Conservation (phyloP, 2,113 vertebrate genomes). For the Columba janthina region DNA sequence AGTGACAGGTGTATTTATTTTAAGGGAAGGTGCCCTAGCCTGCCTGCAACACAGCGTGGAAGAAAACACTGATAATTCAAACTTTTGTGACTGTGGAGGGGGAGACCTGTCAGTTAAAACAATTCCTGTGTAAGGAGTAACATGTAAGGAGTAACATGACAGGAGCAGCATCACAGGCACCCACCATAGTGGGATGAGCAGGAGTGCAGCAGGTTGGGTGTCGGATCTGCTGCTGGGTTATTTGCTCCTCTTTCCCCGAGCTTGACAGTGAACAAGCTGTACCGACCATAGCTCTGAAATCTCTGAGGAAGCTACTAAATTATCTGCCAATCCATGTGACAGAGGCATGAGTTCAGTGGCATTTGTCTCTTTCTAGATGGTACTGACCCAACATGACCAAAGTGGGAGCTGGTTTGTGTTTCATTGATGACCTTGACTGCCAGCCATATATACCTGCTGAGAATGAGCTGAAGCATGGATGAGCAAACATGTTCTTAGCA, state of each 20-base stretch:
- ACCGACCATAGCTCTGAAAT: neutral
- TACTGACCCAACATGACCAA: rapidly evolving
- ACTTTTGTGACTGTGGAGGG: neutral
- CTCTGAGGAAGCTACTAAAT: neutral
- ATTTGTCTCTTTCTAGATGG: neutral
- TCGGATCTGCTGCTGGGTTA: neutral
- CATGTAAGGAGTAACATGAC: neutral
- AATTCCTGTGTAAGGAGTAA: neutral
- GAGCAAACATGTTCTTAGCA: neutral
- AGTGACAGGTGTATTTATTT: slow-evolving; percentile 26
- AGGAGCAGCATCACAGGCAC: neutral
- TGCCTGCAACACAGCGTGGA: neutral
- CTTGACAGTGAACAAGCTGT: neutral
- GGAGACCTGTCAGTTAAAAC: neutral
- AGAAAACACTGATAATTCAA: neutral
- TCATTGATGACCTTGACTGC: neutral
- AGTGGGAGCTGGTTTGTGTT: neutral
- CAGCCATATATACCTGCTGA: neutral
- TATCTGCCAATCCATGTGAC: neutral
- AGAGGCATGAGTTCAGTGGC: neutral
- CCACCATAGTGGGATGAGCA: neutral
- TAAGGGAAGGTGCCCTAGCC: neutral
- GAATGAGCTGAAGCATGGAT: neutral
- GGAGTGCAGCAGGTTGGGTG: neutral
- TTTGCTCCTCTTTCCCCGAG: neutral